Evolutionary conservation across 2,797 vertebrate species (phyloP), one percentile per base, ranked within the genome.

Genomic region (Nasua narica): DNA sequence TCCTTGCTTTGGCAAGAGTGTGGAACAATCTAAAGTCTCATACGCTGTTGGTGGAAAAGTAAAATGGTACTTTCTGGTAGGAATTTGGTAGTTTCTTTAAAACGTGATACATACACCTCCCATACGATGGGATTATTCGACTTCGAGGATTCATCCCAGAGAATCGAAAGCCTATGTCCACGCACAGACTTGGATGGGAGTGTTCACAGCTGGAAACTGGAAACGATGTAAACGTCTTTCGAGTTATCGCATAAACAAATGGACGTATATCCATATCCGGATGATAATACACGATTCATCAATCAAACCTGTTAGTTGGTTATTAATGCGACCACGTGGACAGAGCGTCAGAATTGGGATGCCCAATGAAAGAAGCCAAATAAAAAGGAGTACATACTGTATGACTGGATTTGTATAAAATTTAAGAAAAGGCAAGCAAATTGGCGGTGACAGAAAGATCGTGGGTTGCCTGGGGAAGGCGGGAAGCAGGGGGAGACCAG

Each of bases 1-100:
- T 2, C 1, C 12, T 5, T 2, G 15, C 15, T 18, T 7, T 6
- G 23, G 1, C 1, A 2, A 48, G 52, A 18, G 15, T 29, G 15
- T 9, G 7, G 35, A 23, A 18, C 29, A n/a, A 14, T 48, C 15
- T 27, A 25, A 43, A 56, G 11, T 25, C 3, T 54, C 5, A 2
- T 4, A 46, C 0, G 7, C 13, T 5, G 10, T 37, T 62, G 52
- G 48, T 19, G 21, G 15, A 25, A 29, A 27, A 46, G 40, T 25
- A 32, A 67, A 76, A 40, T 27, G 18, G 29, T 37, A 37, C 2
- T 50, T 37, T 37, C 2, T 56, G 14, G 19, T 27, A 40, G 4
- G 2, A n/a, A 18, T 35, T 35, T 7, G 7, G 29, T 15, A 67
- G 67, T 62, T 79, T 79, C 58, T 90, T 78, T 18, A 18, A 32